Evolutionary conservation across 2,797 vertebrate species (phyloP).

Genomic region (Varecia variegata): DNA sequence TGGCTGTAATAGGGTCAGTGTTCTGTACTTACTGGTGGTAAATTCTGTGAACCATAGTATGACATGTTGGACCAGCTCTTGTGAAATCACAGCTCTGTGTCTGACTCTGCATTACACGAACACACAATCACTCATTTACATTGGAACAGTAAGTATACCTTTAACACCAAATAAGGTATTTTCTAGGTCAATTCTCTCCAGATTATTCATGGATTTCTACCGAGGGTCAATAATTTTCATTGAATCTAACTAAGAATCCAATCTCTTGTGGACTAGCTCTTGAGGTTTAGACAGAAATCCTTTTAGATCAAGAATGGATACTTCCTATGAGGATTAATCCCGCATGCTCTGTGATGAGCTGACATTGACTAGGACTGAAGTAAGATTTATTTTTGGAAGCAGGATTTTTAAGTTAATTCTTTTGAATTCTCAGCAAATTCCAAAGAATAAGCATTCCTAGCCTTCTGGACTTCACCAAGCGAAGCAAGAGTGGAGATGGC

Average conservation of each 20-base stretch:
- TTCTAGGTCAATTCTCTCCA: background rate
- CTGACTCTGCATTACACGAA: background rate
- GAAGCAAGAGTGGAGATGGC: background rate
- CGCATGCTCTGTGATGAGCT: background rate
- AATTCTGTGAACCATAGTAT: background rate
- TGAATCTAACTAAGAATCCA: slow-evolving; percentile 35
- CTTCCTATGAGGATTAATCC: slow-evolving; percentile 16
- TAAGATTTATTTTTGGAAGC: slow-evolving; percentile 43
- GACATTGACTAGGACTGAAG: background rate
- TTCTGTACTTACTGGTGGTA: background rate
- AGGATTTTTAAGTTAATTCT: slow-evolving; percentile 32
- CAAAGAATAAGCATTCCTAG: background rate
- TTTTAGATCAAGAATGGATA: slow-evolving; percentile 20
- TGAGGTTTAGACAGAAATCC: slow-evolving; percentile 55
- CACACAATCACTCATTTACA: background rate
- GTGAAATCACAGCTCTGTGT: background rate
- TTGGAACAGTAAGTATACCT: background rate
- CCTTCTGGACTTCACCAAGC: background rate
- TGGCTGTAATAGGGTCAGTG: background rate
- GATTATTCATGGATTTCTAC: slow-evolving; percentile 14
- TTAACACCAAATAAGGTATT: slow-evolving; percentile 1
- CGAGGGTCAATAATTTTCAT: slow-evolving; percentile 35
- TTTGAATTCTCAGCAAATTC: slow-evolving; percentile 14
- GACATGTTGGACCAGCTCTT: background rate
- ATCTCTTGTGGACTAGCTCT: slow-evolving; percentile 8